Percentiles rank a stretch among this genome's conserved stretches.
Conservation (phyloP, 2,113 vertebrate species). For the Cromileptes altivelis region DNA sequence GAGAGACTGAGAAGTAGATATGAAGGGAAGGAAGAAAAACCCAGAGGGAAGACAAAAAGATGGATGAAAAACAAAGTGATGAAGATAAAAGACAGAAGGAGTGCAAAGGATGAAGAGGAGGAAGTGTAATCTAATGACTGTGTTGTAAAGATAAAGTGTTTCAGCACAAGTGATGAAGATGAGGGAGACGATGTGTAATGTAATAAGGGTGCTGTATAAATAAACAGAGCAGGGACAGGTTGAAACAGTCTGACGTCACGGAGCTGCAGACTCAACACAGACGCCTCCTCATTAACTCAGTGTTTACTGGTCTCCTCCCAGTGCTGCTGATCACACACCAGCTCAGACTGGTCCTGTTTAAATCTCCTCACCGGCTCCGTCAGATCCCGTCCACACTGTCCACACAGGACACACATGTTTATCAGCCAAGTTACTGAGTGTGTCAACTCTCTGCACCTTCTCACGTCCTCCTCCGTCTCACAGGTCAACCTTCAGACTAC, state of each 20-base stretch:
- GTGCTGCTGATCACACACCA: no score
- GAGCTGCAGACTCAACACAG: neutral
- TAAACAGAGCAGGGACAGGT: neutral
- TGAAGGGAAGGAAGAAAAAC: neutral
- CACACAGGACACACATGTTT: no score
- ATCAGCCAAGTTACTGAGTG: no score
- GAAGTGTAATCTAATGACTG: neutral
- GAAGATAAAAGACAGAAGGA: slow-evolving; percentile 1
- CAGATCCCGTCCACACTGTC: no score
- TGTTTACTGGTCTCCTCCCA: no score
- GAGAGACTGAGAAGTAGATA: no score
- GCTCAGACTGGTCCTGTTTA: no score
- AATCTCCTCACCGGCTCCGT: no score
- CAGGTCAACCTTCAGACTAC: no score
- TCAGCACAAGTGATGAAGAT: slow-evolving; percentile 6
- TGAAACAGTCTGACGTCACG: neutral
- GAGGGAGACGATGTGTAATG: neutral
- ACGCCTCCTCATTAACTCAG: neutral
- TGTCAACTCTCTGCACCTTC: no score
- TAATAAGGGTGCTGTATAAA: neutral
- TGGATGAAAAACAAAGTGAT: slow-evolving; percentile 22
- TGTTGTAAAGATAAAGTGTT: neutral
- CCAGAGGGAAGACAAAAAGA: neutral
- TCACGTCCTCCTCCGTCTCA: no score
- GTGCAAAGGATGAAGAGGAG: neutral